These are phyloP conservation scores for Lacanobia wlatinum DNA, from an alignment of 2,888 invertebrate genomes.

Conservation along the genomic window DNA sequence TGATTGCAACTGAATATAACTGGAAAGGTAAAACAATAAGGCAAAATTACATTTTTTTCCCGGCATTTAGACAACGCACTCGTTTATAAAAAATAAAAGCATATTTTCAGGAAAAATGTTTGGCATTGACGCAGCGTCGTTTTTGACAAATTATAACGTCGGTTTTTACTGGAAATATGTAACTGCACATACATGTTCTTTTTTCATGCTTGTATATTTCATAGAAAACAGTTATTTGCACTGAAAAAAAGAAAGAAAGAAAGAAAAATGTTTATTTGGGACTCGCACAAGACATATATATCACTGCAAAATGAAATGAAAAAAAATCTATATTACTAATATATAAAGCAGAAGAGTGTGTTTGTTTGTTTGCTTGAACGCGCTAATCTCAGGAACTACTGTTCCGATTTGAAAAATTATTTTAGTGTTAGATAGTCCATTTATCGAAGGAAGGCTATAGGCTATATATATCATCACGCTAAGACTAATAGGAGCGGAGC, in stretches of 20 bases:
- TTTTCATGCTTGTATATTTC: background rate
- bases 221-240: background rate
- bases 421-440: too few relatives aligned
- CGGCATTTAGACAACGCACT: background rate
- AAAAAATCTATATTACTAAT: too few relatives aligned
- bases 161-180: constrained; percentile 9
- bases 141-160: constrained; percentile 15
- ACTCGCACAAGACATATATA: too few relatives aligned
- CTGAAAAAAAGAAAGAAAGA: background rate
- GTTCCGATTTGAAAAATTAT: too few relatives aligned
- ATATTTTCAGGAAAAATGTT: constrained; percentile 18
- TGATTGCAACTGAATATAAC: background rate
- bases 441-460: too few relatives aligned
- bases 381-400: too few relatives aligned
- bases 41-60: background rate
- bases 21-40: background rate
- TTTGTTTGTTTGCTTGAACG: too few relatives aligned
- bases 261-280: too few relatives aligned
- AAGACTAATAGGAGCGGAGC: too few relatives aligned
- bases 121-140: constrained; percentile 15
- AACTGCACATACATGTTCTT: background rate
- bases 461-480: too few relatives aligned
- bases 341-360: too few relatives aligned
- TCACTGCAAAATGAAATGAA: too few relatives aligned
- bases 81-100: background rate